phyloP scores from a whole-genome alignment of 2,113 vertebrate genomes.

The Lophura nycthemera region DNA sequence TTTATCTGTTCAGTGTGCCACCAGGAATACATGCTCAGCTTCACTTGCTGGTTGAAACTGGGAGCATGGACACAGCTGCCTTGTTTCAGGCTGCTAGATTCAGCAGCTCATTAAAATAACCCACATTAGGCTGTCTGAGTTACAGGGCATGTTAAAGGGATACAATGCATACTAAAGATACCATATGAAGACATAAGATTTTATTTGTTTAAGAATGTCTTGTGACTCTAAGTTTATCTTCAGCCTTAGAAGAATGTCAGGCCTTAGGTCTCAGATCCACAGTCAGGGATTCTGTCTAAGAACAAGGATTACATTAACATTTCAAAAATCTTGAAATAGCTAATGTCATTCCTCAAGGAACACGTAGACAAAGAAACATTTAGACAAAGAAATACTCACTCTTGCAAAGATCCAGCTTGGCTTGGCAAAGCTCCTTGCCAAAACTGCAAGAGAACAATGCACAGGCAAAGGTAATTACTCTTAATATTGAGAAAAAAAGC shows the following conservation, averaged over 20 bases:
- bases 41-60: neutral
- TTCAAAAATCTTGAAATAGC: neutral
- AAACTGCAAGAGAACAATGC: slow-evolving; percentile 81
- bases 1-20: rapidly evolving
- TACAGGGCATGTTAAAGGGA: neutral
- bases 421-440: slow-evolving; percentile 91
- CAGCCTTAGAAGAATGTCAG: neutral
- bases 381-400: slow-evolving; percentile 83
- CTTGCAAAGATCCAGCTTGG: slow-evolving; percentile 89
- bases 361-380: neutral
- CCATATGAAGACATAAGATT: neutral
- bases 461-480: neutral
- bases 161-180: neutral
- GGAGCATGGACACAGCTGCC: neutral
- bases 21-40: neutral
- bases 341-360: neutral
- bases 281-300: neutral
- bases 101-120: neutral
- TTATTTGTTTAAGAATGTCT: neutral
- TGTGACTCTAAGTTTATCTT: neutral
- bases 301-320: neutral
- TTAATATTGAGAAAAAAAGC: neutral
- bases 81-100: neutral
- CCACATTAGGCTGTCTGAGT: neutral
- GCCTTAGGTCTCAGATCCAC: neutral